Base-by-base conservation (phyloP, 2,113 vertebrate species). In the Picathartes gymnocephalus region DNA sequence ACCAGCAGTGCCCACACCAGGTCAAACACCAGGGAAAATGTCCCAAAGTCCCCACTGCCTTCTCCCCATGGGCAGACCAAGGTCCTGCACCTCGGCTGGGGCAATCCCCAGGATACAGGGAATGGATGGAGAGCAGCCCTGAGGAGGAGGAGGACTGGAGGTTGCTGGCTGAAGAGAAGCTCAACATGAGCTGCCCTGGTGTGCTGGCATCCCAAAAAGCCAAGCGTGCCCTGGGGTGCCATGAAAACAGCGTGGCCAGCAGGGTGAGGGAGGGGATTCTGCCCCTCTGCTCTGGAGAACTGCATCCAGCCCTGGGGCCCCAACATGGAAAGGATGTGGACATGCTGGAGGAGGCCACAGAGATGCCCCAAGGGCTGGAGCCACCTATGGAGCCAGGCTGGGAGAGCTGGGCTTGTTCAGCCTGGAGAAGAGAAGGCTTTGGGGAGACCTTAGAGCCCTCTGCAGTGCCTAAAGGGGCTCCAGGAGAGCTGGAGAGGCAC, bases 181-280 rank as follows among this genome's bases (percentile, higher is more conserved):
- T 30, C 53, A 25, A 1, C 14, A 12, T 14, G 60, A 74, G 77
- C 33, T 66, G 19, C 8, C 51, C 30, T 22, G 28, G 42, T 57
- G 51, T n/a, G 28, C 51, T 58, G 35, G 21, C 31, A 80, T 58
- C 50, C 50, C 50, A 64, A 42, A 65, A 56, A 27, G 7, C 21
- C 66, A 56, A 37, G 9, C 4, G 0, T 13, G 27, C 7, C 31
- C 25, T 33, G 60, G 45, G 10, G 11, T 47, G n/a, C 24, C 54
- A n/a, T 3, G 5, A 25, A 53, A 30, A 0, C 8, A 60, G 28
- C 0, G 0, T 25, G 51, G 45, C 13, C 39, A 60, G 53, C 16
- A 40, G 69, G 13, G 14, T 5, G 16, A 53, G 45, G 53, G 53
- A 81, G n/a, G 24, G 9, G 24, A n/a, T n/a, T n/a, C 28, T 68